Percentiles rank a stretch among this genome's conserved stretches.
phyloP scores from a whole-genome alignment of 2,888 invertebrate species.

The Agrypnus murinus region DNA sequence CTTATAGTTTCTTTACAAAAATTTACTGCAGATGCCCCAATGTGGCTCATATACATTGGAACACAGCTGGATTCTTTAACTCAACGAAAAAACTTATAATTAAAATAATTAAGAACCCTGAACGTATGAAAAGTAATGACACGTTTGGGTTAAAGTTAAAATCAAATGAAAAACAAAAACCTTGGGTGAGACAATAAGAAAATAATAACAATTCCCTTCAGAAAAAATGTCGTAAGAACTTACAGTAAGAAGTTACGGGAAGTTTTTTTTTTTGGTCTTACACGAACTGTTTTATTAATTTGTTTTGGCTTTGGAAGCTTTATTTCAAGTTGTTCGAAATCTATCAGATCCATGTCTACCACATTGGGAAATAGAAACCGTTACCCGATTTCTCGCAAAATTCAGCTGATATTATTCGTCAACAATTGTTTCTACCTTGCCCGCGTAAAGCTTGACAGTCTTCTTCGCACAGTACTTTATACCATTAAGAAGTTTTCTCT shows the following conservation, averaged over 20 bases:
- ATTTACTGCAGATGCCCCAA: neutral
- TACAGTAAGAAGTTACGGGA: too few relatives aligned
- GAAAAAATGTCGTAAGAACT: too few relatives aligned
- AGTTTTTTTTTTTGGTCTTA: too few relatives aligned
- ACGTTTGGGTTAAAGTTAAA: neutral
- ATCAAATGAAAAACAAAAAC: neutral
- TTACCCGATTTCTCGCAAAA: conserved; percentile 7
- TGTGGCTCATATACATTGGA: neutral
- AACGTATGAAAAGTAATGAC: neutral
- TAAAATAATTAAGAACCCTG: neutral
- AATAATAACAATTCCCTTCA: too few relatives aligned
- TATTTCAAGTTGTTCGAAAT: conserved; percentile 15
- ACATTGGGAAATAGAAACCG: conserved; percentile 23
- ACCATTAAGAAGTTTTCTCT: neutral
- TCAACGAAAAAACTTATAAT: neutral
- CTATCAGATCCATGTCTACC: too few relatives aligned
- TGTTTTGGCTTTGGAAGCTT: conserved; percentile 15
- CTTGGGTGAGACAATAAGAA: too few relatives aligned
- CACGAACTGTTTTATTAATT: conserved; percentile 10
- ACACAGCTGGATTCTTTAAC: neutral
- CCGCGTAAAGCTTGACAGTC: conserved; percentile 3
- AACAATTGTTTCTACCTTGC: conserved; percentile 17
- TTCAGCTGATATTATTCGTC: conserved; percentile 15
- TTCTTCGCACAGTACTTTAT: conserved; percentile 18
- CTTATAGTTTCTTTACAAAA: neutral